These are phyloP conservation scores for Eucriotettix oculatus DNA, from an alignment of 2,888 invertebrate genomes.

Conservation along the genomic window DNA sequence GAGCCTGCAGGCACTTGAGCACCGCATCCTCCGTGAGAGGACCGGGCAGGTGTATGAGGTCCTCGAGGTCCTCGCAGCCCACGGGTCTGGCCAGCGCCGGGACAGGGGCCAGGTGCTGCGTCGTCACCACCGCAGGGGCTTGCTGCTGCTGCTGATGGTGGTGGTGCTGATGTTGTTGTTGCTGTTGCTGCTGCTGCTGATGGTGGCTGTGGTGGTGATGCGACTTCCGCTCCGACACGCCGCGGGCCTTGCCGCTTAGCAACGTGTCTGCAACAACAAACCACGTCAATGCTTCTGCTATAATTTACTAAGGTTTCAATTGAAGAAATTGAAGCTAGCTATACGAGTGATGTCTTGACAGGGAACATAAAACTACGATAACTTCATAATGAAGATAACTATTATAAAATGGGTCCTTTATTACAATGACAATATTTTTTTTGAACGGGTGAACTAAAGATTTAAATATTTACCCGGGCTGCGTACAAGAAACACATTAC, in stretches of 20 bases:
- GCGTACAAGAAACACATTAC: too few species aligned
- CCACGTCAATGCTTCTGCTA: too few species aligned
- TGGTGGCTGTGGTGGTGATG: slow-evolving; percentile 11
- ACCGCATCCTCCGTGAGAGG: slow-evolving; percentile 90
- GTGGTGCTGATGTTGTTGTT: not conserved
- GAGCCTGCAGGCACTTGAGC: slow-evolving; percentile 74
- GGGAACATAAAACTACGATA: too few species aligned
- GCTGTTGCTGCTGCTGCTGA: slow-evolving; percentile 12
- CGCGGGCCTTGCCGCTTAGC: not conserved
- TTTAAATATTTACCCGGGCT: too few species aligned
- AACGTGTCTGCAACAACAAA: not conserved
- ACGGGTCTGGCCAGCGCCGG: slow-evolving; percentile 2
- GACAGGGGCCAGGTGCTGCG: slow-evolving; percentile 5
- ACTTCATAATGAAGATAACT: too few species aligned
- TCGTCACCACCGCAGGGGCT: slow-evolving; percentile 18
- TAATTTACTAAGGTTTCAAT: too few species aligned
- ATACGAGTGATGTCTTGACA: too few species aligned
- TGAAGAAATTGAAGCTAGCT: too few species aligned
- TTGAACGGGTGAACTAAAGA: too few species aligned
- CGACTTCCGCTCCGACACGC: slow-evolving; percentile 2
- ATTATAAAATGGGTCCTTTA: too few species aligned
- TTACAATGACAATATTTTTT: too few species aligned
- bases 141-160: not conserved
- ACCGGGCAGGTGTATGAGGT: slow-evolving; percentile 81
- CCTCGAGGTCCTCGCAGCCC: slow-evolving; percentile 36